Evolutionary conservation across 1,140 invertebrate genomes (phyloP).

Genomic region (Pseudomyrmex gracilis): DNA sequence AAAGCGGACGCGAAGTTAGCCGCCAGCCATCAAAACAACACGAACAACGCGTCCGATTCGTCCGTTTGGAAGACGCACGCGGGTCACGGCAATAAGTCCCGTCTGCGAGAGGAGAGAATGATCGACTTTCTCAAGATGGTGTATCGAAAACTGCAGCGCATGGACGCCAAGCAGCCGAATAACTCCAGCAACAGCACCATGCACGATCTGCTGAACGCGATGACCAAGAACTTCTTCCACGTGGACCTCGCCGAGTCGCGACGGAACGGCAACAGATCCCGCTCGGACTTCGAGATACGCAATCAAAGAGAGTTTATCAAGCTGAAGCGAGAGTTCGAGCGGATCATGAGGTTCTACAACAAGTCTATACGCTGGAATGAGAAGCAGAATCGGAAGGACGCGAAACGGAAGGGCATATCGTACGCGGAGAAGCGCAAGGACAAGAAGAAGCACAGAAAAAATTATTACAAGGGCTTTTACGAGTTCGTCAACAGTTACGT

Average conservation of each 20-base stretch:
- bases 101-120: conserved; percentile 82
- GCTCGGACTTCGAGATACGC: conserved; percentile 78
- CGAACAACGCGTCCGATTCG: conserved; percentile 32
- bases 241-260: conserved; percentile 81
- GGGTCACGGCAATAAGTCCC: conserved; percentile 77
- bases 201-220: conserved; percentile 83
- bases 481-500: conserved; percentile 84
- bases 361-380: conserved; percentile 84
- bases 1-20: conserved; percentile 35
- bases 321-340: conserved; percentile 82
- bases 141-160: conserved; percentile 82
- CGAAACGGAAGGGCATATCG: conserved; percentile 71
- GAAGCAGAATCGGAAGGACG: conserved; percentile 80
- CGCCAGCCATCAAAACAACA: conserved; percentile 64
- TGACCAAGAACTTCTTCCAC: conserved; percentile 84
- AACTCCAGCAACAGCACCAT: conserved; percentile 82
- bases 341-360: conserved; percentile 84
- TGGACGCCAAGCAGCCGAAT: conserved; percentile 80
- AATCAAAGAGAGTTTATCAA: conserved; percentile 83
- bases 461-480: conserved; percentile 83
- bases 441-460: conserved; percentile 72
- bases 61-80: conserved; percentile 72
- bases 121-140: conserved; percentile 82
- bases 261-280: conserved; percentile 72
- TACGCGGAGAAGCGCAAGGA: conserved; percentile 67